phyloP scores from a whole-genome alignment of 1,140 invertebrate genomes.

The Formica selysi region DNA sequence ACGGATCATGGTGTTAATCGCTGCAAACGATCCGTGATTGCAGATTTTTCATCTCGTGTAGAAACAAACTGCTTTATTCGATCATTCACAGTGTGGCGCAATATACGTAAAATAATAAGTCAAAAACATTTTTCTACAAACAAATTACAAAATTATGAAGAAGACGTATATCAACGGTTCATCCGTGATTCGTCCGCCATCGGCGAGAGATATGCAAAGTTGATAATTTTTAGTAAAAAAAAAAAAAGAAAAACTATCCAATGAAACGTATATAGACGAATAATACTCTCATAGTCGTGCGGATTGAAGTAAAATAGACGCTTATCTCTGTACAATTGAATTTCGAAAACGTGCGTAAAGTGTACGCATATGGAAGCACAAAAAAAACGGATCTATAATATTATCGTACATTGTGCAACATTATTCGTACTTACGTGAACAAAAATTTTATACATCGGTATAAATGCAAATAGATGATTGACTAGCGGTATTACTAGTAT shows the following conservation, averaged over 20 bases:
- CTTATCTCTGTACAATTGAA: neutral
- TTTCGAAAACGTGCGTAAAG: neutral
- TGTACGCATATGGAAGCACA: constrained; percentile 2
- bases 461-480: constrained; percentile 39
- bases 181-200: constrained; percentile 66
- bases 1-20: constrained; percentile 49
- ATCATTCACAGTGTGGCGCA: constrained; percentile 31
- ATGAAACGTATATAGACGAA: constrained; percentile 14
- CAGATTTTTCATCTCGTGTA: constrained; percentile 44
- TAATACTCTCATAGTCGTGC: constrained; percentile 25
- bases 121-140: neutral
- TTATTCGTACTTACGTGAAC: constrained; percentile 12
- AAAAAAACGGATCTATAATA: neutral
- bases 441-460: constrained; percentile 11
- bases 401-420: constrained; percentile 29
- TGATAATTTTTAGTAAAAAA: constrained; percentile 21
- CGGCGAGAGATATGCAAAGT: constrained; percentile 18
- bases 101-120: constrained; percentile 40
- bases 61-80: constrained; percentile 20
- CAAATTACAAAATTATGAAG: constrained; percentile 28
- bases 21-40: constrained; percentile 8
- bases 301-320: neutral
- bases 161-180: constrained; percentile 68
- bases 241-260: constrained; percentile 49
- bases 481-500: constrained; percentile 33